Conservation (phyloP, 2,888 invertebrate species). For the Drosophila kanekoi region DNA sequence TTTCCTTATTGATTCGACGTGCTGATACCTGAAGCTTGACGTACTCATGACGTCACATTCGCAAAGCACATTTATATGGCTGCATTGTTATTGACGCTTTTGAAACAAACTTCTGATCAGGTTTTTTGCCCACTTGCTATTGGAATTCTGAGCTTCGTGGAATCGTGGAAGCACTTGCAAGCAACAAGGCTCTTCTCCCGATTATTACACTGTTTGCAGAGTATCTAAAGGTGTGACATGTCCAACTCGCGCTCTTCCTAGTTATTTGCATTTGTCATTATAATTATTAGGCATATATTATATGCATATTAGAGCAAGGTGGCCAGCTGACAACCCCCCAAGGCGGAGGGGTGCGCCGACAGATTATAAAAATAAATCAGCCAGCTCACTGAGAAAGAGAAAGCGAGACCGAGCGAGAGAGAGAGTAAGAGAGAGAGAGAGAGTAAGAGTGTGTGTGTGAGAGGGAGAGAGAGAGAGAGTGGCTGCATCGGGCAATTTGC, state of each 20-base stretch:
- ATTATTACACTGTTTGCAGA: neutral
- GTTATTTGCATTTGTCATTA: constrained; percentile 69
- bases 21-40: too few species aligned
- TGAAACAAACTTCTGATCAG: too few species aligned
- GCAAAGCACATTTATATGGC: too few species aligned
- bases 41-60: too few species aligned
- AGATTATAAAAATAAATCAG: constrained; percentile 55
- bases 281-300: constrained; percentile 61
- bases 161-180: too few species aligned
- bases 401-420: neutral
- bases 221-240: neutral
- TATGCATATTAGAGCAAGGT: constrained; percentile 25
- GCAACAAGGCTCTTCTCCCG: too few species aligned
- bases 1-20: too few species aligned
- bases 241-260: neutral
- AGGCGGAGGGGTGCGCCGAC: constrained; percentile 12
- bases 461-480: neutral
- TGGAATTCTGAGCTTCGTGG: too few species aligned
- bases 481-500: constrained; percentile 39
- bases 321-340: constrained; percentile 3
- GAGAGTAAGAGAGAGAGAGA: neutral
- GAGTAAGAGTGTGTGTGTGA: neutral
- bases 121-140: too few species aligned
- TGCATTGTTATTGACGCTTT: too few species aligned
- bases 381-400: constrained; percentile 22